These are phyloP conservation scores for Beris chalybata DNA, from an alignment of 2,888 invertebrate genomes.

Conservation along the genomic window DNA sequence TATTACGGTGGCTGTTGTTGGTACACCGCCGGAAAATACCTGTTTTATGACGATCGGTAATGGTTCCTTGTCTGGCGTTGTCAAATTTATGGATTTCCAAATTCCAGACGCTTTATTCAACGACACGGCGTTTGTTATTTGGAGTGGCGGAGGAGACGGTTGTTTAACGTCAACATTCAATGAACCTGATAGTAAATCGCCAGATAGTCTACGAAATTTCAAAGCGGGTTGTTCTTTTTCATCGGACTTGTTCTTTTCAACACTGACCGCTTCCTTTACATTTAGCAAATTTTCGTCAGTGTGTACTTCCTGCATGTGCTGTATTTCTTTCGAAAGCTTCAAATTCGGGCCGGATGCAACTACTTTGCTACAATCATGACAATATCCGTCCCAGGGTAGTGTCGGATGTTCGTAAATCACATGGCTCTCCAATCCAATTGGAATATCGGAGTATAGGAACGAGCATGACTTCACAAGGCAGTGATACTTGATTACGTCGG, in stretches of 20 bases:
- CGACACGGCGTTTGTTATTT: slow-evolving; percentile 13
- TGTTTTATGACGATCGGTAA: slow-evolving; percentile 8
- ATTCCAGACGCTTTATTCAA: slow-evolving; percentile 20
- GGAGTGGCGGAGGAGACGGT: not conserved
- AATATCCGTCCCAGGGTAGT: slow-evolving; percentile 63
- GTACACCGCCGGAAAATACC: not conserved
- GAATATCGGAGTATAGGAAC: slow-evolving; percentile 49
- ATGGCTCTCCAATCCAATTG: slow-evolving; percentile 50
- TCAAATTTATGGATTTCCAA: not conserved
- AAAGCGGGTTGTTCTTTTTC: slow-evolving; percentile 39
- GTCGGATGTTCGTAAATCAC: slow-evolving; percentile 48
- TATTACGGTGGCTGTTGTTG: not conserved
- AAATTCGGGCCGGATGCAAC: slow-evolving; percentile 28
- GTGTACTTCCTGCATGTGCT: slow-evolving; percentile 47
- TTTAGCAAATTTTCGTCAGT: not conserved
- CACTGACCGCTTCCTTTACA: not conserved
- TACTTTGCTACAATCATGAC: slow-evolving; percentile 56
- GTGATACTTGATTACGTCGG: slow-evolving; percentile 44
- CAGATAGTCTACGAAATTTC: slow-evolving; percentile 56
- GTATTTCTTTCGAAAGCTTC: slow-evolving; percentile 43
- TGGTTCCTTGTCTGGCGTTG: not conserved
- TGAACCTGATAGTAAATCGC: slow-evolving; percentile 54
- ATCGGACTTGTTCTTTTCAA: not conserved
- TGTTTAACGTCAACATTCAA: slow-evolving; percentile 15
- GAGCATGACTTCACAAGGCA: slow-evolving; percentile 49